Percentiles rank a stretch among this genome's conserved stretches.
These are phyloP conservation scores for Diaperis boleti DNA, from an alignment of 2,888 invertebrate species.

Conservation along the genomic window DNA sequence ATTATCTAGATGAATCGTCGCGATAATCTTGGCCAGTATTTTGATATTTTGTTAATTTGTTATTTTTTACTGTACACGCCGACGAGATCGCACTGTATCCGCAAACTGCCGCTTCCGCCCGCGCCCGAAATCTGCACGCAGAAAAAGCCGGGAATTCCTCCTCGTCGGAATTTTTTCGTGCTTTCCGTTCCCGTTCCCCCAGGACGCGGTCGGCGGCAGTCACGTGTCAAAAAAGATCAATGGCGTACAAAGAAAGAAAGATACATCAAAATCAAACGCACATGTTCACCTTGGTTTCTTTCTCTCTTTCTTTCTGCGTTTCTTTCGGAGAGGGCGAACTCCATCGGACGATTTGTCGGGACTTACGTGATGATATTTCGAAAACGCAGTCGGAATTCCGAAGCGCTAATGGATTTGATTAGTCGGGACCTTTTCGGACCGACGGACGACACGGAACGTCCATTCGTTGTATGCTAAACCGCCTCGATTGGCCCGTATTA, in stretches of 20 bases:
- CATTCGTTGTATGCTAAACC: slow-evolving; percentile 18
- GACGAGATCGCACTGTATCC: too few species aligned
- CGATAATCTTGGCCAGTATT: too few species aligned
- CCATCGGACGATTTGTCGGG: slow-evolving; percentile 37
- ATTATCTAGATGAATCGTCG: too few species aligned
- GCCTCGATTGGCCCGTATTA: slow-evolving; percentile 8
- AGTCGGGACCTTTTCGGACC: not conserved
- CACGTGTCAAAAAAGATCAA: slow-evolving; percentile 43
- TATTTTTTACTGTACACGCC: too few species aligned
- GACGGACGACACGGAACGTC: slow-evolving; percentile 9
- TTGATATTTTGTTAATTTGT: too few species aligned
- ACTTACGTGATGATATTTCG: slow-evolving; percentile 30
- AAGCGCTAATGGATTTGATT: slow-evolving; percentile 6
- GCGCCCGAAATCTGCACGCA: slow-evolving; percentile 13
- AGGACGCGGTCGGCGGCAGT: slow-evolving; percentile 28
- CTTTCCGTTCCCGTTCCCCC: slow-evolving; percentile 26
- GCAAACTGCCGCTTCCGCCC: too few species aligned
- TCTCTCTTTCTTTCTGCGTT: too few species aligned
- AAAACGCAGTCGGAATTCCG: slow-evolving; percentile 9
- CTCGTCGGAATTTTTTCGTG: slow-evolving; percentile 22
- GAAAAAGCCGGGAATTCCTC: slow-evolving; percentile 15
- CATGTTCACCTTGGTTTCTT: slow-evolving; percentile 44
- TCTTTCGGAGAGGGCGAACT: slow-evolving; percentile 25
- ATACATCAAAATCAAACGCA: slow-evolving; percentile 44
- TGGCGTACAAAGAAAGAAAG: slow-evolving; percentile 32